phyloP scores from a whole-genome alignment of 2,113 vertebrate species.

The Tyrannus savana region DNA sequence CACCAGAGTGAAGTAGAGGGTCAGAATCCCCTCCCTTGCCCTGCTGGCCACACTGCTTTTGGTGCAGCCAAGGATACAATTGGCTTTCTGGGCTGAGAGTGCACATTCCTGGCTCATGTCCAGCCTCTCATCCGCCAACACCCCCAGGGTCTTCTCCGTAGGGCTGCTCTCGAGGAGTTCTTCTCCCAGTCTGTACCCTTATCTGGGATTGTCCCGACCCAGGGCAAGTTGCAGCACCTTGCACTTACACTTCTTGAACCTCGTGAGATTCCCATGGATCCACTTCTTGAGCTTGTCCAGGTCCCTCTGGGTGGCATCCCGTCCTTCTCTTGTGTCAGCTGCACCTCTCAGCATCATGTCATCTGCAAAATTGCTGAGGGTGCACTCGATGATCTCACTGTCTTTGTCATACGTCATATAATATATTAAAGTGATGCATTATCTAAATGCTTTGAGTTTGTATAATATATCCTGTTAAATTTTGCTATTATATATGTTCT shows the following conservation, averaged over 20 bases:
- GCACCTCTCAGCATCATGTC: neutral
- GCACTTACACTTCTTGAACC: neutral
- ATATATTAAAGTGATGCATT: constrained; percentile 80
- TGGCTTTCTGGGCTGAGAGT: neutral
- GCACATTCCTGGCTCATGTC: rapidly evolving
- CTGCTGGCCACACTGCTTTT: neutral
- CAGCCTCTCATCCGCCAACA: neutral
- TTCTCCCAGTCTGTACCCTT: neutral
- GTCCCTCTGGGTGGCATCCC: neutral
- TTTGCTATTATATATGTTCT: constrained; percentile 83
- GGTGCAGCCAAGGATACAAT: neutral
- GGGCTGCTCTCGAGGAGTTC: neutral
- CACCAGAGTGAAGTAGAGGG: neutral
- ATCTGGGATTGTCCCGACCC: neutral
- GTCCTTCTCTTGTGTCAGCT: neutral
- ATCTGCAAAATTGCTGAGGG: neutral
- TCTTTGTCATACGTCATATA: constrained; percentile 57
- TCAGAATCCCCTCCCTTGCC: neutral
- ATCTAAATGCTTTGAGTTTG: constrained; percentile 88
- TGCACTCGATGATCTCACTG: neutral
- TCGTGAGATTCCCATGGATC: neutral
- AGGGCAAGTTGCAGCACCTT: neutral
- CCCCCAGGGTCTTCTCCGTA: rapidly evolving
- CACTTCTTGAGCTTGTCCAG: neutral
- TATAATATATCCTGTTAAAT: constrained; percentile 85